A percentile compares a stretch with the other conserved stretches of the same genome.
Evolutionary conservation across 2,888 invertebrate species (phyloP).

Genomic region (Thymelicus acteon): DNA sequence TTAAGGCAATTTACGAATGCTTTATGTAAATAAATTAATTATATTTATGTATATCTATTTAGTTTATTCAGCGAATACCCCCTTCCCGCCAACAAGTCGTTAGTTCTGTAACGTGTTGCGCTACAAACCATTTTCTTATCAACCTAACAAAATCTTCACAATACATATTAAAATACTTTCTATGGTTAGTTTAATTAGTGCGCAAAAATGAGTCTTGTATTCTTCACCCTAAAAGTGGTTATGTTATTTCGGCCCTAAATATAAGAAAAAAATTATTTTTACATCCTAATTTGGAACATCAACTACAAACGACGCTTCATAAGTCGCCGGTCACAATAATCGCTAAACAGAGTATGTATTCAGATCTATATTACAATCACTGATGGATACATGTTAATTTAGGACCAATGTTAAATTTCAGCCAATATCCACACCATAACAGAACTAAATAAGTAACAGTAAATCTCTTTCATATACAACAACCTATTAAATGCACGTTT

Average conservation of each 20-base stretch:
- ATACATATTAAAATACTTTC: slow-evolving; percentile 56
- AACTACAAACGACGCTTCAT: slow-evolving; percentile 42
- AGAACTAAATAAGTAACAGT: slow-evolving; percentile 78
- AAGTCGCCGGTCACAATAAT: slow-evolving; percentile 25
- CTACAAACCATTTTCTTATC: slow-evolving; percentile 55
- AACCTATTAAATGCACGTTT: slow-evolving; percentile 81
- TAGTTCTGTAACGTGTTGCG: slow-evolving; percentile 50
- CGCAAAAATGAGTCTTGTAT: slow-evolving; percentile 65
- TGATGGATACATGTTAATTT: slow-evolving; percentile 41
- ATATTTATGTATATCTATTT: slow-evolving; percentile 54
- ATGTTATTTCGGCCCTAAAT: slow-evolving; percentile 52
- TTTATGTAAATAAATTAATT: slow-evolving; percentile 77
- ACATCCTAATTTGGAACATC: slow-evolving; percentile 46
- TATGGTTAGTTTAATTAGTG: slow-evolving; percentile 64
- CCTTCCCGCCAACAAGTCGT: slow-evolving; percentile 68
- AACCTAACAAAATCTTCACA: slow-evolving; percentile 57
- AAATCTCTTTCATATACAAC: slow-evolving; percentile 79
- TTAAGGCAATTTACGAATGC: slow-evolving; percentile 78
- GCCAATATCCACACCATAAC: slow-evolving; percentile 62
- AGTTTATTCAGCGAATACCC: slow-evolving; percentile 64
- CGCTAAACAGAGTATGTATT: slow-evolving; percentile 43
- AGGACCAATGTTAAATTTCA: slow-evolving; percentile 49
- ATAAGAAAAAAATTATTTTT: slow-evolving; percentile 35
- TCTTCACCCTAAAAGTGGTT: slow-evolving; percentile 64
- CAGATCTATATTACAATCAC: slow-evolving; percentile 53